phyloP scores from a whole-genome alignment of 2,113 vertebrate genomes.

The Tychaedon coryphoeus region DNA sequence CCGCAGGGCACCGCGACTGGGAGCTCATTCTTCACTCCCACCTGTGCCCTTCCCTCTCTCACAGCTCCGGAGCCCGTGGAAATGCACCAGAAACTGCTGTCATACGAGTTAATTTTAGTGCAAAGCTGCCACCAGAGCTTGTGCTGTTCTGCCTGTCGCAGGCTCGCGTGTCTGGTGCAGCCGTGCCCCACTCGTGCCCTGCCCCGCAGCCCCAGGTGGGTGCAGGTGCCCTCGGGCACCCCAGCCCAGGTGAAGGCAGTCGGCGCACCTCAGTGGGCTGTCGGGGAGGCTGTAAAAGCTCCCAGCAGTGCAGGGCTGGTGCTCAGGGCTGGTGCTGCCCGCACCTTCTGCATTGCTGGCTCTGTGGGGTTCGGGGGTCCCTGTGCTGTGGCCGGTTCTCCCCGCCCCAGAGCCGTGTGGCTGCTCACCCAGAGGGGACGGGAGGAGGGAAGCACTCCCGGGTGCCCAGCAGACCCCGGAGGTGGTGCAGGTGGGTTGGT shows the following conservation, averaged over 20 bases:
- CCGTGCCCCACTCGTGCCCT: accelerated
- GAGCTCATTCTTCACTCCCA: neutral
- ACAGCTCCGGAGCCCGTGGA: neutral
- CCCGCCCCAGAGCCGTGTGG: neutral
- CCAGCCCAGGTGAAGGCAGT: neutral
- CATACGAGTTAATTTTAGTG: conserved; percentile 10
- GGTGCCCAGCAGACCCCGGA: neutral
- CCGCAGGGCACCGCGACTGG: accelerated
- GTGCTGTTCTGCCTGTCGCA: neutral
- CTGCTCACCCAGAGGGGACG: neutral
- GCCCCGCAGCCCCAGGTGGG: neutral
- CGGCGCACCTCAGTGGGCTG: neutral
- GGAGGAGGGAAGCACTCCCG: accelerated
- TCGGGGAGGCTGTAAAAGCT: neutral
- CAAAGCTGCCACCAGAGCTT: neutral
- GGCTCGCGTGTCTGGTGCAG: neutral
- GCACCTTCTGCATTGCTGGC: neutral
- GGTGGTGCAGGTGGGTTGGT: neutral
- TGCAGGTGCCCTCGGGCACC: neutral
- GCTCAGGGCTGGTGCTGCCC: neutral
- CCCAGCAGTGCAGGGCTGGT: accelerated
- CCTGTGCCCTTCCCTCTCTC: neutral
- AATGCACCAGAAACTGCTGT: neutral
- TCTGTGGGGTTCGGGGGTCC: neutral
- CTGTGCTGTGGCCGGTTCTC: neutral